Evolutionary conservation across 2,113 vertebrate genomes (phyloP), one percentile per base, ranked within the genome.

Genomic region (Rhabdornis inornatus): DNA sequence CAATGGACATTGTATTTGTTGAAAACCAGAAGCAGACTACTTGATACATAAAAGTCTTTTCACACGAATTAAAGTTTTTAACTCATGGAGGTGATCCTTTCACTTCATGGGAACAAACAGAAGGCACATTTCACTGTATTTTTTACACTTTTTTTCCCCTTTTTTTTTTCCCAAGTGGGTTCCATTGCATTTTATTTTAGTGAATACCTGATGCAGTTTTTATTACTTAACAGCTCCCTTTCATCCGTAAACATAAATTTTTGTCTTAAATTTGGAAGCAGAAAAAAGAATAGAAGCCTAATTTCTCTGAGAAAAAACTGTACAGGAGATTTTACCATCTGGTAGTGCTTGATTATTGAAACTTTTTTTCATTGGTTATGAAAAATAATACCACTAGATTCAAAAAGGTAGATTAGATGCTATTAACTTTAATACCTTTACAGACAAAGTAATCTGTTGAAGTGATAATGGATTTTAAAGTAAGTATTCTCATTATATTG

Each of bases 401-500:
- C 77, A 95, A 96, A 77, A 52, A 97, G 97, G 90, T 92, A 98
- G 94, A 97, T 97, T 96, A 97, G 97, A 97, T 94, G 80, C 60
- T 97, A 97, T 97, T 97, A 97, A 69, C 90, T 95, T 95, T 96
- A 97, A 96, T 97, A 97, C 63, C 63, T 96, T 97, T 97, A 97
- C 81, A 97, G 98, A 97, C 61, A 97, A 96, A 97, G 87, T 97
- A 97, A 95, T 97, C 94, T 97, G 79, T 82, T 96, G 68, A 97
- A 95, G 75, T 95, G 65, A 96, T 97, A 97, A 96, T 94, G 77
- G 90, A 96, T 97, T 98, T 96, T 96, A 97, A 98, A 97, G 83
- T 97, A 97, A 96, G 71, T 95, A 95, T 88, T 97, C 77, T 97
- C 87, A 72, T 97, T 97, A 96, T 90, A 94, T 92, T 55, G 21